Evolutionary conservation across 2,888 invertebrate species (phyloP), one percentile per base, ranked within the genome.

Genomic region (Syrista parreyssii): DNA sequence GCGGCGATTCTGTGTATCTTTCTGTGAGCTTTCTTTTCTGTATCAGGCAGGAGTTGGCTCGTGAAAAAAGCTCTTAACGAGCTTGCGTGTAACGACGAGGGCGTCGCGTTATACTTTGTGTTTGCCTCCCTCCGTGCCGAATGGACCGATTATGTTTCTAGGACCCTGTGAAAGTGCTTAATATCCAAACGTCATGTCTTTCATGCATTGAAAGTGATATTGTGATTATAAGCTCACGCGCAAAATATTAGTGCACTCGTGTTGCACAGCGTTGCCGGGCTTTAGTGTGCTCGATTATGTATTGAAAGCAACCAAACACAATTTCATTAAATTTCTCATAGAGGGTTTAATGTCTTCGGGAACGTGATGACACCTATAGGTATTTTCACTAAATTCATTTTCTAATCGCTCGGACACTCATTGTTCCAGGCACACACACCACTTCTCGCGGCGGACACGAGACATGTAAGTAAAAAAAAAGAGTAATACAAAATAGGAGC

Each of bases 341-440:
- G 40, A 30, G 30, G 11, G 6, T n/a, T 69, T 69, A 32, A 32
- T 32, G 31, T 3, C 12, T 33, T 33, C 4, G 32, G 71, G 71
- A 71, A 32, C 31, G 31, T 15, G 31, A 71, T 31, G 71, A 23
- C 31, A 68, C 68, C 3, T 2, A 31, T 31, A 31, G 31, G 12
- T 31, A 31, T 33, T 31, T 33, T 12, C 11, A 31, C 0, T 12
- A 71, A 71, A 32, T 71, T n/a, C 1, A 31, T 82, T 77, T 76
- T 87, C 84, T 89, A 89, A 89, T 86, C 85, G 82, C 80, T 86
- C 83, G 87, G 88, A 88, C 84, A 87, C 88, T 88, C 89, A 87
- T 88, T 93, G 92, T 94, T 94, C 84, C 95, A 96, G 93, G 95
- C 95, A 83, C 95, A 95, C 91, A 94, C 94, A 79, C 94, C 94